Base-by-base conservation (phyloP, 1,140 invertebrate genomes). In the Drosophila takahashii region DNA sequence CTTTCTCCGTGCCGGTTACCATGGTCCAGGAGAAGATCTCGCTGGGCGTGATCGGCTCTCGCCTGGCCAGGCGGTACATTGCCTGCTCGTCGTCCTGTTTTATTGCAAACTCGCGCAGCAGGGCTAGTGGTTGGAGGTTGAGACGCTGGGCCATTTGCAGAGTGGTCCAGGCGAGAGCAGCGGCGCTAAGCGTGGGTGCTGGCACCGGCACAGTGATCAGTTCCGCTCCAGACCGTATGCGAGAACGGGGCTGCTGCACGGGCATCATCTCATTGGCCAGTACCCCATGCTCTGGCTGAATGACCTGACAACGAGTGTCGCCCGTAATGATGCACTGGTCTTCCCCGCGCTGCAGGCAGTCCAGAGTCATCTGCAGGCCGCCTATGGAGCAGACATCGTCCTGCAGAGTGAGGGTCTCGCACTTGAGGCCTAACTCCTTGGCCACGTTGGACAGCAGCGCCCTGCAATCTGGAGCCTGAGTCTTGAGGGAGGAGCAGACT, bases 121-220 rank as follows among this genome's bases (percentile, higher is more conserved):
- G 93, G 1, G 98, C 99, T 32, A 99, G 92, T 2, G 98, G 98
- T 86, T 96, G 98, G 0, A 96, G 93, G 80, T 96, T 95, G 13
- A 97, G 92, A 91, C 94, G 94, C 54, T 96, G 92, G 1, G 96
- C 96, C 45, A 95, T 95, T 48, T 95, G 93, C 27, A 93, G 93
- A 45, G 96, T 97, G 90, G 97, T 96, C 51, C 99, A 92, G 29
- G 99, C 94, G 44, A 98, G 92, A 22, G 98, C 98, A 47, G 97
- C 96, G 32, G 97, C 98, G 48, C 98, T 98, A 1, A 67, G 15
- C 15, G 18, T 26, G 2, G 52, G 15, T 13, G 18, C 3, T 1
- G 51, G 32, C 16, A 41, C 53, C 3, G 98, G 92, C 97, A 98
- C 56, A 99, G 93, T 3, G 3, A 37, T 0, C 6, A 42, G 7